Conservation (phyloP, 2,888 invertebrate species). For the Mythimna pallens region DNA sequence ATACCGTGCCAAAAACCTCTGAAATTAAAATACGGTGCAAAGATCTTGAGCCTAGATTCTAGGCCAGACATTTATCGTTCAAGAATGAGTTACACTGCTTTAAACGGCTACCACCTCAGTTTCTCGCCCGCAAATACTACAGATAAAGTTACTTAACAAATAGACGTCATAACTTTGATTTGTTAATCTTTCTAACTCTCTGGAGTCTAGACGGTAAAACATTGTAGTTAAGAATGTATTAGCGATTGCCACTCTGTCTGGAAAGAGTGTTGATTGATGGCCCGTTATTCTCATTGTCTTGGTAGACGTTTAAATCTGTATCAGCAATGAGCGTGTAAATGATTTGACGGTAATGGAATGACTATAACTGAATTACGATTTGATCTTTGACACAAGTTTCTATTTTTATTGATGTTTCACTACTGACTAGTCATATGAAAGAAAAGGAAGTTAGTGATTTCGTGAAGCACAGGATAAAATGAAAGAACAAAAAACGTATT, state of each 20-base stretch:
- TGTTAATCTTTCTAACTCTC: conserved; percentile 6
- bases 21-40: conserved; percentile 35
- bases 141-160: conserved; percentile 47
- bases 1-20: conserved; percentile 47
- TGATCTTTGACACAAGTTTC: too few species aligned
- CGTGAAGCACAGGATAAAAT: too few species aligned
- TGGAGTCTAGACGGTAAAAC: background rate
- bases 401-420: background rate
- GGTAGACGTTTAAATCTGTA: background rate
- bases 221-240: conserved; percentile 16
- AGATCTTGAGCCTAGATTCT: conserved; percentile 22
- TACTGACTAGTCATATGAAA: too few species aligned
- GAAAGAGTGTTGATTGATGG: background rate
- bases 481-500: too few species aligned
- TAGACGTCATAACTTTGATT: conserved; percentile 43
- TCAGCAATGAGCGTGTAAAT: background rate
- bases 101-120: conserved; percentile 18
- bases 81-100: conserved; percentile 26
- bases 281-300: too few species aligned
- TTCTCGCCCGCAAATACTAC: conserved; percentile 17
- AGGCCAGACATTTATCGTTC: conserved; percentile 24
- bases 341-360: background rate
- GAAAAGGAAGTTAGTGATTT: too few species aligned
- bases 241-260: background rate
- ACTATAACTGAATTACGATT: too few species aligned